Conservation (phyloP, 2,888 invertebrate species). For the Acanthosepion lycidas region DNA sequence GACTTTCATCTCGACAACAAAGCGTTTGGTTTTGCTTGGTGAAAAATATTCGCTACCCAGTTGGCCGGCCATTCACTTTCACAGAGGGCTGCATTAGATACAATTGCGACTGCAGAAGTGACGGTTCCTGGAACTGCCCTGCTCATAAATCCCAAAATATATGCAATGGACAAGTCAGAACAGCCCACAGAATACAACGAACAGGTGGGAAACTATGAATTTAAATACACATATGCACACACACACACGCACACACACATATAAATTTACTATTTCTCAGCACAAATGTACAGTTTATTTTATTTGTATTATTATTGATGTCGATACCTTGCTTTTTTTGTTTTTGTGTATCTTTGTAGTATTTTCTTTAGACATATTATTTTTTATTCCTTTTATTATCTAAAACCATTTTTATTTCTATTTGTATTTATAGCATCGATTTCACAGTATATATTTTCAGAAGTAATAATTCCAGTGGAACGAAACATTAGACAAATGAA, state of each 20-base stretch:
- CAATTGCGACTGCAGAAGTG: conserved; percentile 59
- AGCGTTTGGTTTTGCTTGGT: neutral
- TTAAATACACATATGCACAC: too few relatives aligned
- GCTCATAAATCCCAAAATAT: conserved; percentile 37
- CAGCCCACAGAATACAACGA: conserved; percentile 16
- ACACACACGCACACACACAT: too few relatives aligned
- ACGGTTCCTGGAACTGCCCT: conserved; percentile 62
- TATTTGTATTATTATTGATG: too few relatives aligned
- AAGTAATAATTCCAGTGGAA: neutral
- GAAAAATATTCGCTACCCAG: neutral
- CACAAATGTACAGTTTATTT: too few relatives aligned
- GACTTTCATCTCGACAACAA: neutral
- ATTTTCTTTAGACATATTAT: too few relatives aligned
- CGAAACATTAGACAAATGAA: neutral
- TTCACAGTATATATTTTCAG: neutral
- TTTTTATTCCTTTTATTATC: neutral
- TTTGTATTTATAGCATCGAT: neutral
- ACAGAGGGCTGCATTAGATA: conserved; percentile 54
- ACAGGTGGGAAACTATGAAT: neutral
- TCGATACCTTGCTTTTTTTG: too few relatives aligned
- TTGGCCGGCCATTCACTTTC: conserved; percentile 10
- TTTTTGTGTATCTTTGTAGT: too few relatives aligned
- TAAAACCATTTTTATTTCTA: neutral
- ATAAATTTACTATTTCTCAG: too few relatives aligned
- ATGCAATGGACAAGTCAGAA: neutral